phyloP scores from a whole-genome alignment of 2,797 vertebrate genomes.

The Oryzias dopingdopingensis region DNA sequence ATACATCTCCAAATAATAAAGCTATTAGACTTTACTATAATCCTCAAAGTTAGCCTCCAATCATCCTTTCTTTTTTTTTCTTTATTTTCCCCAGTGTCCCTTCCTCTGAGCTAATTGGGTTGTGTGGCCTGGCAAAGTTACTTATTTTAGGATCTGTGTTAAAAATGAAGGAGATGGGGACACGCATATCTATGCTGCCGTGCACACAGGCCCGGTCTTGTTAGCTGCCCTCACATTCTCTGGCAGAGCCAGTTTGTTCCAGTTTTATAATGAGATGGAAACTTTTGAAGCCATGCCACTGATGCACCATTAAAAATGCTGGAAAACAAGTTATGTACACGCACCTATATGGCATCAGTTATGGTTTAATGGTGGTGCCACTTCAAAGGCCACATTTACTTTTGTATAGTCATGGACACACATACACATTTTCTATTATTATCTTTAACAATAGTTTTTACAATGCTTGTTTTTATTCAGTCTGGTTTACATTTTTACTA shows the following conservation, averaged over 20 bases:
- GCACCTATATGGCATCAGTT: slow-evolving; percentile 28
- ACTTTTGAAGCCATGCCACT: slow-evolving; percentile 62
- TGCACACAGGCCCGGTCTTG: slow-evolving; percentile 64
- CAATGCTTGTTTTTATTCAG: slow-evolving; percentile 9
- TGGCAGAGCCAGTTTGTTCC: slow-evolving; percentile 68
- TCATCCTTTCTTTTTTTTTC: slow-evolving; percentile 30
- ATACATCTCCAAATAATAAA: slow-evolving; percentile 35
- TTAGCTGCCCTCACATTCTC: slow-evolving; percentile 68
- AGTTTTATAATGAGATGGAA: slow-evolving; percentile 71
- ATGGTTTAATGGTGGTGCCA: slow-evolving; percentile 12
- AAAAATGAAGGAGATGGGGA: slow-evolving; percentile 60
- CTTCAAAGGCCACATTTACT: slow-evolving; percentile 22
- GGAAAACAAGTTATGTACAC: slow-evolving; percentile 7
- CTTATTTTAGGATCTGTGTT: slow-evolving; percentile 60
- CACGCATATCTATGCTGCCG: slow-evolving; percentile 40
- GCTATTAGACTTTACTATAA: slow-evolving; percentile 34
- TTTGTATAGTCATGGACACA: slow-evolving; percentile 20
- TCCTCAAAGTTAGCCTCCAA: slow-evolving; percentile 21
- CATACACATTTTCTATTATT: slow-evolving; percentile 4
- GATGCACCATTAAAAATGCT: slow-evolving; percentile 40
- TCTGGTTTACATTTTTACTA: slow-evolving; percentile 12
- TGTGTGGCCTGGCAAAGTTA: slow-evolving; percentile 67
- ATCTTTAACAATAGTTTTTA: slow-evolving; percentile 17
- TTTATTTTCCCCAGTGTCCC: slow-evolving; percentile 18
- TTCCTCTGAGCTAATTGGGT: slow-evolving; percentile 59